phyloP scores from a whole-genome alignment of 2,888 invertebrate species.

The Alitta virens region DNA sequence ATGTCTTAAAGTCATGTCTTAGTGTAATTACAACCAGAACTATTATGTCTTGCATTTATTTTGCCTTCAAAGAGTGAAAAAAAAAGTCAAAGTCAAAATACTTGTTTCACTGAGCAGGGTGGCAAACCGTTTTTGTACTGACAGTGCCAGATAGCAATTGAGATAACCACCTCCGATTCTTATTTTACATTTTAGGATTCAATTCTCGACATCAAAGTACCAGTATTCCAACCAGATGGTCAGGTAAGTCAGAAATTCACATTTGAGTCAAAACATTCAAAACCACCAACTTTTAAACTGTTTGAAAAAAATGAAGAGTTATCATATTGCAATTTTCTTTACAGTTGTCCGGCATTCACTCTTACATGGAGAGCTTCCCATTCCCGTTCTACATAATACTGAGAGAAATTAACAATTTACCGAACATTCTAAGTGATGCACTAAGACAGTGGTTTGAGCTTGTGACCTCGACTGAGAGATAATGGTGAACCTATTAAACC shows the following conservation, averaged over 20 bases:
- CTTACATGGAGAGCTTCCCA: slow-evolving; percentile 93
- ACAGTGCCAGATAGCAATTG: too few relatives aligned
- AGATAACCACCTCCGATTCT: too few relatives aligned
- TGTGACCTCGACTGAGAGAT: slow-evolving; percentile 25
- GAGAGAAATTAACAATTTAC: slow-evolving; percentile 81
- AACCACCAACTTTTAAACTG: too few relatives aligned
- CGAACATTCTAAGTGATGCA: slow-evolving; percentile 89
- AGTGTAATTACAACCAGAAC: too few relatives aligned
- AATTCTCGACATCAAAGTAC: slow-evolving; percentile 82
- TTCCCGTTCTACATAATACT: slow-evolving; percentile 97
- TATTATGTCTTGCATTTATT: too few relatives aligned
- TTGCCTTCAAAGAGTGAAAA: too few relatives aligned
- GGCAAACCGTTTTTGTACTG: too few relatives aligned
- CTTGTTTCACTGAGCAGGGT: too few relatives aligned
- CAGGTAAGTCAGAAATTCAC: slow-evolving; percentile 44
- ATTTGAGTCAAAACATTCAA: too few relatives aligned
- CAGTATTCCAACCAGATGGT: slow-evolving; percentile 67
- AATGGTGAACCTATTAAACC: neutral
- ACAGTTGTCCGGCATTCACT: slow-evolving; percentile 63
- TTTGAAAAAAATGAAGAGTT: too few relatives aligned
- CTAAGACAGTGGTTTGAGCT: slow-evolving; percentile 98
- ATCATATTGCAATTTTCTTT: slow-evolving; percentile 9
- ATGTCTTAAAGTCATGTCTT: too few relatives aligned
- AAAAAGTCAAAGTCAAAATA: too few relatives aligned
- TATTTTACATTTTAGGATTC: slow-evolving; percentile 81